phyloP scores from a whole-genome alignment of 2,113 vertebrate genomes.

The Odobenus rosmarus region DNA sequence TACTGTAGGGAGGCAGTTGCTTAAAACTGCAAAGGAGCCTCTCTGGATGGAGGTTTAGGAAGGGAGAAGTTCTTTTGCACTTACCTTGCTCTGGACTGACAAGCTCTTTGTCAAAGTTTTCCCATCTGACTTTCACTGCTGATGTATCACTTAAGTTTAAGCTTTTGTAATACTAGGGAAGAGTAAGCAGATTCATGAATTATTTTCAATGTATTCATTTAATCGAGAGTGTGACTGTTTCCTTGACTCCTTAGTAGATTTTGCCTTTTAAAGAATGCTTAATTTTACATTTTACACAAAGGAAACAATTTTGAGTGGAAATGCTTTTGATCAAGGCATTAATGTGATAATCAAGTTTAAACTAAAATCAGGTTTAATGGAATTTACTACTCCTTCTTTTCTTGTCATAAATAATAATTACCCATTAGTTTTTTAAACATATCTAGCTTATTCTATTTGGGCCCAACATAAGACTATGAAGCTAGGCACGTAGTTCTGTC shows the following conservation, averaged over 20 bases:
- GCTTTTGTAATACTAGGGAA: too few relatives aligned
- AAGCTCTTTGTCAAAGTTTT: neutral
- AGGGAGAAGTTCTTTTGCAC: neutral
- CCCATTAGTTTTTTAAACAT: neutral
- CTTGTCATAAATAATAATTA: constrained; percentile 34
- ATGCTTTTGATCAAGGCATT: constrained; percentile 37
- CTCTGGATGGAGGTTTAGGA: neutral
- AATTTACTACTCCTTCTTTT: constrained; percentile 24
- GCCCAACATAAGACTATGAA: neutral
- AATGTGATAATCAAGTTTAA: constrained; percentile 16
- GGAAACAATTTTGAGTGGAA: constrained; percentile 11
- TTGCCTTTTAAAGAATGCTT: constrained; percentile 13
- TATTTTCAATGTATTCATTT: constrained; percentile 7
- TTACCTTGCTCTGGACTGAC: neutral
- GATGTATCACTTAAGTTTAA: neutral
- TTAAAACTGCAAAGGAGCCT: neutral
- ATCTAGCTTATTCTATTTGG: neutral
- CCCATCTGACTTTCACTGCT: neutral
- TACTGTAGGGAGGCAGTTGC: neutral
- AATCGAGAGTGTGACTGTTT: neutral
- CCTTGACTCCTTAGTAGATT: constrained; percentile 14
- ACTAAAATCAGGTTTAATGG: neutral
- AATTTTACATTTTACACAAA: constrained; percentile 45
- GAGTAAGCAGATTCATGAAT: constrained; percentile 7
- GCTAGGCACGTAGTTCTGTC: accelerated